Base-by-base conservation (phyloP, 2,797 vertebrate species). In the Neosilurus mollespiculum region DNA sequence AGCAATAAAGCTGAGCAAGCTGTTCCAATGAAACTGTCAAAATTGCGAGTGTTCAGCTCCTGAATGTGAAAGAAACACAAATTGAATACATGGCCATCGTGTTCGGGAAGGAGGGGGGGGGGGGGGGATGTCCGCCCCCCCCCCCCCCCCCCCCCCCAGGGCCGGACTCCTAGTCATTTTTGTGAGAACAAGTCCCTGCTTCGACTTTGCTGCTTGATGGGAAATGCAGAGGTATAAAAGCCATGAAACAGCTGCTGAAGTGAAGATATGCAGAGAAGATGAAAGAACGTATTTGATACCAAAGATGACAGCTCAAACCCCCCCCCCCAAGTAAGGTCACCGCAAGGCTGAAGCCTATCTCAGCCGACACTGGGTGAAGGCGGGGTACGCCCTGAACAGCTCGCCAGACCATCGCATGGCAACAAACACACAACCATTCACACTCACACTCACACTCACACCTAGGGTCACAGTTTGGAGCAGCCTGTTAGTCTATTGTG, bases 1-100 rank as follows among this genome's bases (percentile, higher is more conserved):
- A 75, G 70, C 78, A 81, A 81, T 84, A 80, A 67, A 51, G 59
- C 67, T 26, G 83, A 62, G 65, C 64, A 65, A 66, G 53, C 78
- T 56, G 80, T 76, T 67, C 67, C 71, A 69, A 30, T 75, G 51
- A 84, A 84, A 30, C 22, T 56, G 82, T 78, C 66, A 64, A 34
- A 83, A 70, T n/a, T 37, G 51, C 26, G 6, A 59, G 1, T 30
- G 75, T 59, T 83, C n/a, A 59, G 26, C 67, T 65, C 51, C 56
- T 37, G 67, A 56, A 78, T 73, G 77, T 30, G 24, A 53, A 53
- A 73, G 43, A 73, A 80, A 62, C 20, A 64, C 37, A 53, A 77
- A 64, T 49, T 82, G 18, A 81, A 85, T 65, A 58, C 65, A 24
- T 64, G 22, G 54, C 59, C 62, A 30, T 66, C 34, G 7, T 59